phyloP scores from a whole-genome alignment of 1,140 invertebrate genomes.

The Anadara kagoshimensis region DNA sequence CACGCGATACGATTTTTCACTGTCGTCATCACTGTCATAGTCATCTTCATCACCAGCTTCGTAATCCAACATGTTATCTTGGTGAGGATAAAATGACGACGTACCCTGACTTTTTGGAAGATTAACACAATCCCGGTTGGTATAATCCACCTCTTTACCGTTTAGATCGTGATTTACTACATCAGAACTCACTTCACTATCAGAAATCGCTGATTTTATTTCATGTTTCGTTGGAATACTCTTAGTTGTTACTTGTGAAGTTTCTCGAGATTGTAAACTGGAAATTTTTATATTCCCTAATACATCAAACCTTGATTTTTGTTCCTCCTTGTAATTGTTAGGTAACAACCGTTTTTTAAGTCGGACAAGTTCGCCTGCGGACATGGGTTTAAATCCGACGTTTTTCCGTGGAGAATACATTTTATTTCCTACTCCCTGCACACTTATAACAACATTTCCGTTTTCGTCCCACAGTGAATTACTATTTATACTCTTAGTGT shows the following conservation, averaged over 20 bases:
- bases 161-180: conserved; percentile 28
- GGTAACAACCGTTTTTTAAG: conserved; percentile 30
- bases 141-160: conserved; percentile 27
- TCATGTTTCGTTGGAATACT: background rate
- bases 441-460: conserved; percentile 11
- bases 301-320: conserved; percentile 17
- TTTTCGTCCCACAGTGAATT: conserved; percentile 8
- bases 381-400: conserved; percentile 24
- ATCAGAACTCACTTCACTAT: conserved; percentile 26
- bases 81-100: conserved; percentile 35
- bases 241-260: conserved; percentile 15
- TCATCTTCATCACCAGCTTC: conserved; percentile 13
- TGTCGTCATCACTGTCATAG: conserved; percentile 21
- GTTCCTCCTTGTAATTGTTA: background rate
- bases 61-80: conserved; percentile 8
- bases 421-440: conserved; percentile 14
- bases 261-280: conserved; percentile 18
- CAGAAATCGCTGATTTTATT: conserved; percentile 26
- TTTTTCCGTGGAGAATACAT: conserved; percentile 8
- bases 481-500: background rate
- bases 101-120: conserved; percentile 33
- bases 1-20: conserved; percentile 23
- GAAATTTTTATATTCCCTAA: conserved; percentile 35
- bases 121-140: conserved; percentile 21
- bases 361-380: conserved; percentile 11